These are phyloP conservation scores for Hydropsyche betteni DNA, from an alignment of 2,888 invertebrate species.

Conservation along the genomic window DNA sequence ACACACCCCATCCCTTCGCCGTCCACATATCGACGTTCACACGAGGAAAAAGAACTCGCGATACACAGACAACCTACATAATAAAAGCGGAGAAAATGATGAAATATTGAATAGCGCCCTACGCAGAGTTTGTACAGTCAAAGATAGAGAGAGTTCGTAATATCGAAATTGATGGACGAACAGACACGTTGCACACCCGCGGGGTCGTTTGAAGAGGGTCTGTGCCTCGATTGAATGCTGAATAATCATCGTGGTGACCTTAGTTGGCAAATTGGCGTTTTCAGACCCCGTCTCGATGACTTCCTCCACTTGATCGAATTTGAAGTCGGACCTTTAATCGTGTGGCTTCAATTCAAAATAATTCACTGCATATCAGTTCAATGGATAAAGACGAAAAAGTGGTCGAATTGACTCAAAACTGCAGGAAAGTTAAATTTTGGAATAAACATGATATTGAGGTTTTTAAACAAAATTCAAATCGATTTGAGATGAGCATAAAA, in stretches of 20 bases:
- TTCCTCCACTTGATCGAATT: too few species aligned
- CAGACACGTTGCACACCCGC: background rate
- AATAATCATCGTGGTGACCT: conserved; percentile 19
- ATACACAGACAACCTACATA: too few species aligned
- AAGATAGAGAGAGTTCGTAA: conserved; percentile 13
- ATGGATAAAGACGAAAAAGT: too few species aligned
- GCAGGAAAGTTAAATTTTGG: too few species aligned
- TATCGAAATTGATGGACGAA: conserved; percentile 34
- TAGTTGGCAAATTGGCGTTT: conserved; percentile 5
- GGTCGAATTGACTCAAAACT: too few species aligned
- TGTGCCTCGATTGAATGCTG: conserved; percentile 10
- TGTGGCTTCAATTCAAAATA: too few species aligned
- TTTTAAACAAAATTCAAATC: too few species aligned
- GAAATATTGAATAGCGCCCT: conserved; percentile 20
- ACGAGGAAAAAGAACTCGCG: background rate
- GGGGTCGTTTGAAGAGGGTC: conserved; percentile 13
- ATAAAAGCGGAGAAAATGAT: background rate
- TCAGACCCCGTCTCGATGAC: background rate
- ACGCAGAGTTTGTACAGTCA: background rate
- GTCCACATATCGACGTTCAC: background rate
- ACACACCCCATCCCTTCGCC: background rate
- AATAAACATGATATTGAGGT: too few species aligned
- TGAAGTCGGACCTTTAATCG: too few species aligned
- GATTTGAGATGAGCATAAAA: too few species aligned
- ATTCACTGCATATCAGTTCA: too few species aligned